These are phyloP conservation scores for Lepas anatifera DNA, from an alignment of 2,888 invertebrate species.

Conservation along the genomic window DNA sequence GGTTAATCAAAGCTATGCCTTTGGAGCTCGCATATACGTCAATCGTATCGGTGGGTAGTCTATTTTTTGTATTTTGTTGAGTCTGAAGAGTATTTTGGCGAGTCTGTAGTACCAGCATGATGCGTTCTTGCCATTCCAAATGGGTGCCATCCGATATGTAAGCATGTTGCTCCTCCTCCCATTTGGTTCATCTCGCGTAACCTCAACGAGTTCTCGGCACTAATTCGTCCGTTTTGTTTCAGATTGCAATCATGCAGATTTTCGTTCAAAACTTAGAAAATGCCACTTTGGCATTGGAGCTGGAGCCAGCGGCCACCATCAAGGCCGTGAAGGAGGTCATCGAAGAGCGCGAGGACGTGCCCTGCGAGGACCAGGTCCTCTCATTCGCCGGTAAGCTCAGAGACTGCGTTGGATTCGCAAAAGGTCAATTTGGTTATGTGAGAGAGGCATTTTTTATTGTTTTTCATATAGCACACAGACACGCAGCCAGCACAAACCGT, in stretches of 20 bases:
- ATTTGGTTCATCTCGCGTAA: no score
- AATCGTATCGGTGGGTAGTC: no score
- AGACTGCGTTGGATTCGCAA: no score
- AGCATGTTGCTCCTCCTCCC: background rate
- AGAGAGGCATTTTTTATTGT: no score
- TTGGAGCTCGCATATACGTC: no score
- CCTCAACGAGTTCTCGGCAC: no score
- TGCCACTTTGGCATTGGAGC: constrained; percentile 33
- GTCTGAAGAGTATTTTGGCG: background rate
- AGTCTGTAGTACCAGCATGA: background rate
- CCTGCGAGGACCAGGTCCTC: background rate
- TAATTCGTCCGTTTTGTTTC: background rate
- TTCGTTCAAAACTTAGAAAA: constrained; percentile 37
- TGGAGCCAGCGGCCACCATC: constrained; percentile 20
- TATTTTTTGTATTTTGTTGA: background rate
- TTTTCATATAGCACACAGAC: no score
- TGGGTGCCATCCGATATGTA: no score
- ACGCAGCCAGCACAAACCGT: no score
- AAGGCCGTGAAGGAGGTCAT: constrained; percentile 20
- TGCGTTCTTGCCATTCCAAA: background rate
- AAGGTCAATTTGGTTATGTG: no score
- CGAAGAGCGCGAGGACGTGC: constrained; percentile 19
- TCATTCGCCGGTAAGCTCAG: background rate
- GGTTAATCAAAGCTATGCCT: no score
- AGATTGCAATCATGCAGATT: constrained; percentile 19